Conservation (phyloP, 2,797 vertebrate species). For the Euthynnus affinis region DNA sequence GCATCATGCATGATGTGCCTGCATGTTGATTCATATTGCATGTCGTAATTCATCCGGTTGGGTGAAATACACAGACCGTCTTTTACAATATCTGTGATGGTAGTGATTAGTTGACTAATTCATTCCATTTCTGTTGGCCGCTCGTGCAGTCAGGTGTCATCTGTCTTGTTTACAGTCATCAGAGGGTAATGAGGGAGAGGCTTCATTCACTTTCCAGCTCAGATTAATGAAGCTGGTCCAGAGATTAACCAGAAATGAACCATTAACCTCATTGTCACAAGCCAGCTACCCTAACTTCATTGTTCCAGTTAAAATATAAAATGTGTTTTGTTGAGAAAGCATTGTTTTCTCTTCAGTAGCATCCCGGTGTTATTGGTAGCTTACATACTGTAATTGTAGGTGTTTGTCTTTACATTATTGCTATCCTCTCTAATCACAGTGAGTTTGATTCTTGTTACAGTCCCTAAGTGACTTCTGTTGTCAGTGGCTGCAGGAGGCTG, state of each 20-base stretch:
- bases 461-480: constrained; percentile 11
- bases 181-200: background rate
- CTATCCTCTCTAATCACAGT: background rate
- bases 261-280: background rate
- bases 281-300: background rate
- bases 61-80: background rate
- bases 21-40: background rate
- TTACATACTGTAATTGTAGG: no score
- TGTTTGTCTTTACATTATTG: background rate
- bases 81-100: background rate
- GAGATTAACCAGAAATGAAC: background rate
- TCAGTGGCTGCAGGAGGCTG: constrained; percentile 33
- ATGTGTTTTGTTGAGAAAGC: background rate
- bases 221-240: background rate
- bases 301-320: background rate
- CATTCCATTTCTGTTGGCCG: background rate
- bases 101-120: background rate
- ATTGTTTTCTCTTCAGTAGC: background rate
- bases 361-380: background rate
- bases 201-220: background rate
- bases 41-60: background rate
- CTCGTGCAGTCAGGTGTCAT: background rate
- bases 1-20: background rate
- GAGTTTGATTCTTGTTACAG: constrained; percentile 19
- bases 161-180: background rate